A percentile compares a stretch with the other conserved stretches of the same genome.
Evolutionary conservation across 2,113 vertebrate species (phyloP).

Genomic region (Sander lucioperca): DNA sequence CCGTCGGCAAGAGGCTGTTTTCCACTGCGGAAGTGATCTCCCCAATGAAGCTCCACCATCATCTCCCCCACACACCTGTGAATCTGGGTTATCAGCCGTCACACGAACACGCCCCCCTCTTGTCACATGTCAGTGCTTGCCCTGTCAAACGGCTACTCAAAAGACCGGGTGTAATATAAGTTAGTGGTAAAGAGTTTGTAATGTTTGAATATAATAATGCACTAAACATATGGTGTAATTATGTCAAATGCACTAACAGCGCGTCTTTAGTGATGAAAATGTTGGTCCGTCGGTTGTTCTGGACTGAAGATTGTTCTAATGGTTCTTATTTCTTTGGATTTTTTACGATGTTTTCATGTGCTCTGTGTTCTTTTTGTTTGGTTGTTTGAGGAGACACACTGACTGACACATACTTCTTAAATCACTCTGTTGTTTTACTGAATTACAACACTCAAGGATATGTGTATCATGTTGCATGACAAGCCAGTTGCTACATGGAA

Average conservation of each 20-base stretch:
- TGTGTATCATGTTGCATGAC: slow-evolving; percentile 4
- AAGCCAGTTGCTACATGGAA: background rate
- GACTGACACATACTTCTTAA: background rate
- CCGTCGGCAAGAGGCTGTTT: too few species aligned
- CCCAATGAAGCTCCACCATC: too few species aligned
- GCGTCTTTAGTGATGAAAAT: background rate
- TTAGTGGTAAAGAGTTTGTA: too few species aligned
- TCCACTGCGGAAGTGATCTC: too few species aligned
- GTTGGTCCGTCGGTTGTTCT: too few species aligned
- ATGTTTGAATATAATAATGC: background rate
- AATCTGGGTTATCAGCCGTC: too few species aligned
- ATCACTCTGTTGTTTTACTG: background rate
- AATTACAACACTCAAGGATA: background rate
- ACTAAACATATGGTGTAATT: background rate
- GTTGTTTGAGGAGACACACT: background rate
- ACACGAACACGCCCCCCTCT: too few species aligned
- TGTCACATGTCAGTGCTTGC: too few species aligned
- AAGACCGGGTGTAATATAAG: too few species aligned
- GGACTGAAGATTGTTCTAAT: background rate
- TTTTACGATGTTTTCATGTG: too few species aligned
- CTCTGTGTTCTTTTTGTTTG: background rate
- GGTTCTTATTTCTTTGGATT: background rate
- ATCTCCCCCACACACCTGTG: too few species aligned
- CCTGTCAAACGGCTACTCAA: too few species aligned
- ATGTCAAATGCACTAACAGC: background rate